phyloP scores from a whole-genome alignment of 2,888 invertebrate species.

The Trissolcus brochymenae region DNA sequence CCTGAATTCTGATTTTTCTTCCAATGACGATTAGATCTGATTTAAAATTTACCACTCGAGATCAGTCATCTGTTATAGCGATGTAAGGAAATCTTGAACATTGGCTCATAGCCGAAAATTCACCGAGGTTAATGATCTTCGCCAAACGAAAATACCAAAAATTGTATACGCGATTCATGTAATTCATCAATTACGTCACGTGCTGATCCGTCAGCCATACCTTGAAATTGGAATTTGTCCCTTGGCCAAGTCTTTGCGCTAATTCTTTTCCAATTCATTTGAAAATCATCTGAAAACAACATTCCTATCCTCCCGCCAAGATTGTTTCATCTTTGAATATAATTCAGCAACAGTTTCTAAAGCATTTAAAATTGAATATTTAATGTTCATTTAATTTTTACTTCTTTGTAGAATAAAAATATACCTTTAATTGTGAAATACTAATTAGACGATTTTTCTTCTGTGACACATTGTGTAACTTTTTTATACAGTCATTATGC shows the following conservation, averaged over 20 bases:
- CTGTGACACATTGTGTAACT: conserved; percentile 2
- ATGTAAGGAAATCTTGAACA: conserved; percentile 63
- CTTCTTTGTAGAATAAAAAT: too few relatives aligned
- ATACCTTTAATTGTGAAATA: too few relatives aligned
- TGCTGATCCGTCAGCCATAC: conserved; percentile 7
- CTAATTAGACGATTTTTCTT: too few relatives aligned
- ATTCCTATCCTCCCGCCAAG: too few relatives aligned
- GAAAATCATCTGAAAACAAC: too few relatives aligned
- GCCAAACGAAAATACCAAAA: conserved; percentile 55
- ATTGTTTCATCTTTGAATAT: too few relatives aligned
- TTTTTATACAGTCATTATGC: conserved; percentile 13
- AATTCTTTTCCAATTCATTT: not conserved
- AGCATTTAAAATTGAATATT: too few relatives aligned
- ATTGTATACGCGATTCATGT: conserved; percentile 38
- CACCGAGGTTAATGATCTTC: conserved; percentile 74
- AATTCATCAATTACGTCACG: conserved; percentile 31
- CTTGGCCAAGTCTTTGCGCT: not conserved
- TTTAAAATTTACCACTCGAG: not conserved
- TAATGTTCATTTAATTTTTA: too few relatives aligned
- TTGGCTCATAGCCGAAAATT: conserved; percentile 72
- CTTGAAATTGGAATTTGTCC: not conserved
- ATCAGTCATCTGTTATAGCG: conserved; percentile 67
- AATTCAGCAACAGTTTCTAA: too few relatives aligned
- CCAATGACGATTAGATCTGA: too few relatives aligned
- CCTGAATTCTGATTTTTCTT: too few relatives aligned